Evolutionary conservation across 2,888 invertebrate species (phyloP), one percentile per base, ranked within the genome.

Genomic region (Watsonalla cultraria): DNA sequence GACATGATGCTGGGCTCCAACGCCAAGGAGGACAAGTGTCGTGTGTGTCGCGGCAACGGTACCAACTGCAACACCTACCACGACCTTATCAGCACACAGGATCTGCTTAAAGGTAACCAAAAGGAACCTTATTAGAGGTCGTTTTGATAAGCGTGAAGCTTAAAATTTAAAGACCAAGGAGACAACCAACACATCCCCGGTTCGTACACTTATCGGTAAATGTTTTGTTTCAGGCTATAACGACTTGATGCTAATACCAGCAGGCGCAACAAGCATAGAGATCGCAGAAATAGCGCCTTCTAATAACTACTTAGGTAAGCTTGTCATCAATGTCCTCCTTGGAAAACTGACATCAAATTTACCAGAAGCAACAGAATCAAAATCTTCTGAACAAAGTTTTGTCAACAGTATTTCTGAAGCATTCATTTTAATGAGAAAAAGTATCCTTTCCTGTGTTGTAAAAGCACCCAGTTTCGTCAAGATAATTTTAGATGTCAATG

Each of bases 1-100:
- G 98, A 99, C 84, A 95, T 95, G 93, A 95, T 97, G 94, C 90
- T 99, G 70, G 98, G 98, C 9, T 98, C 98, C 6, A 89, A 92
- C 53, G 94, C 95, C 8, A 93, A 93, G 65, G 97, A 97, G 85
- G 99, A 99, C 85, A 95, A 95, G 68, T 99, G 99, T 77, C 93
- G 97, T 46, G 94, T 94, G 69, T 99, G 99, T 78, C 96, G 96
- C n/a, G 98, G 98, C 0, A 95, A 97, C 80, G 97, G 96, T 8
- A 94, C 95, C 56, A 94, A 95, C 66, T 99, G 99, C 79, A 94
- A 95, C 72, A 98, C 97, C 0, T 91, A 95, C 51, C 86, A 87
- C 9, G 96, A 96, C 5, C 70, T 93, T 5, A 93, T 96, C 63
- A 94, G 95, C 68, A 92, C 93, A 5, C 93, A 93, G 68, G 94